These are phyloP conservation scores for Oscheius sp. DNA, from an alignment of 2,888 invertebrate genomes.

Conservation along the genomic window DNA sequence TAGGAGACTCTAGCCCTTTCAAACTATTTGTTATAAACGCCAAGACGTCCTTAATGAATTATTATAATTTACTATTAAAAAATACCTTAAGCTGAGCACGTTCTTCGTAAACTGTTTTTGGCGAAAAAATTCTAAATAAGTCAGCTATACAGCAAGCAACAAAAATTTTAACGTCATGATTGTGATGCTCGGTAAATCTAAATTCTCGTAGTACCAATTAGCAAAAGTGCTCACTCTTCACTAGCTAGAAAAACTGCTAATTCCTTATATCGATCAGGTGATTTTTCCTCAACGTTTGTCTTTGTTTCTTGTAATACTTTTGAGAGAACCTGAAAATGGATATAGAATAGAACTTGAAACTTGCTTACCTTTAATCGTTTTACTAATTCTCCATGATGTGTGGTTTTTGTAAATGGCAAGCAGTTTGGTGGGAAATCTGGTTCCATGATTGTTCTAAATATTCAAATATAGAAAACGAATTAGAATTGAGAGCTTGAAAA, in stretches of 20 bases:
- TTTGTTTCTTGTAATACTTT: conserved; percentile 14
- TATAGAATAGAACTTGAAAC: neutral
- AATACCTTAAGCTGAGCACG: conserved; percentile 29
- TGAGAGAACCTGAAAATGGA: conserved; percentile 6
- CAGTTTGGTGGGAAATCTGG: conserved; percentile 26
- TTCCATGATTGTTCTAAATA: neutral
- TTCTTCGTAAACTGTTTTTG: conserved; percentile 31
- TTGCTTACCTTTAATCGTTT: conserved; percentile 13
- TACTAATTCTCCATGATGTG: conserved; percentile 13
- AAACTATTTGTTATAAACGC: neutral
- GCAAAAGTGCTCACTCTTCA: neutral
- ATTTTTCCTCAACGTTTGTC: neutral
- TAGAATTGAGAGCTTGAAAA: neutral
- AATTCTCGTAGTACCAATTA: neutral
- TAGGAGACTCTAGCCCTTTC: conserved; percentile 5
- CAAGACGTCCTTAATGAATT: conserved; percentile 6
- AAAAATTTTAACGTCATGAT: conserved; percentile 31
- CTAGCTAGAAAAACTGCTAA: conserved; percentile 6
- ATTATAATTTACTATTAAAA: neutral
- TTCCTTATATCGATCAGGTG: neutral
- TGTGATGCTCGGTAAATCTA: conserved; percentile 17
- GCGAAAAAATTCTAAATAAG: conserved; percentile 37
- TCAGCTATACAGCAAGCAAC: conserved; percentile 42
- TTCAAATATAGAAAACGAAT: neutral
- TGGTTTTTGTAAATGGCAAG: neutral